Evolutionary conservation across 2,888 invertebrate genomes (phyloP).

Genomic region (Tortricodes alternella): DNA sequence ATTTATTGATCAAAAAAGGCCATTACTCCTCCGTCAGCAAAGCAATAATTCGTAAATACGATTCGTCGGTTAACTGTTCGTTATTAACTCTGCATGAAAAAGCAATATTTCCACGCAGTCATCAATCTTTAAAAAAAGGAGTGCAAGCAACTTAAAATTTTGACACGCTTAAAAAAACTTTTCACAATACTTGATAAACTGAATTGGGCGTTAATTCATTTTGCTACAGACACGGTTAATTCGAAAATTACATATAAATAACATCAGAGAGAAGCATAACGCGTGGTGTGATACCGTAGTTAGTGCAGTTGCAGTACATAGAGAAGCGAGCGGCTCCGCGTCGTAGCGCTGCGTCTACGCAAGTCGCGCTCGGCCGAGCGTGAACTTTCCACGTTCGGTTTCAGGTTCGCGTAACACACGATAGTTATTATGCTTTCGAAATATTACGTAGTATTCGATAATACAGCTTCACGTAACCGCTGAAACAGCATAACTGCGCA

Average conservation of each 20-base stretch:
- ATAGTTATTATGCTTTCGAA: constrained; percentile 77
- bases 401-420: constrained; percentile 74
- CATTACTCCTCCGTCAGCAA: constrained; percentile 40
- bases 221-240: constrained; percentile 24
- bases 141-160: constrained; percentile 11
- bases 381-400: constrained; percentile 81
- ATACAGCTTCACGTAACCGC: constrained; percentile 61
- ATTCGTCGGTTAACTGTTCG: constrained; percentile 34
- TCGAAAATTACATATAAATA: constrained; percentile 14
- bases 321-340: constrained; percentile 32
- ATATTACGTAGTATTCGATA: constrained; percentile 78
- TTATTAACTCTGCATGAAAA: constrained; percentile 28
- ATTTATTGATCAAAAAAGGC: constrained; percentile 41
- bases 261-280: not conserved
- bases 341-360: constrained; percentile 38
- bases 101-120: not conserved
- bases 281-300: constrained; percentile 2
- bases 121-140: constrained; percentile 1
- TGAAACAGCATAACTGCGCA: constrained; percentile 56
- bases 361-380: constrained; percentile 69
- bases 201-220: constrained; percentile 5
- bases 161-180: constrained; percentile 8
- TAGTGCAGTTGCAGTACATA: not conserved
- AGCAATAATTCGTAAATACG: constrained; percentile 41
- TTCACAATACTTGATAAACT: constrained; percentile 17